Percentiles rank a stretch among this genome's conserved stretches.
Conservation (phyloP, 2,888 invertebrate genomes). For the Ceratothoa steindachneri region DNA sequence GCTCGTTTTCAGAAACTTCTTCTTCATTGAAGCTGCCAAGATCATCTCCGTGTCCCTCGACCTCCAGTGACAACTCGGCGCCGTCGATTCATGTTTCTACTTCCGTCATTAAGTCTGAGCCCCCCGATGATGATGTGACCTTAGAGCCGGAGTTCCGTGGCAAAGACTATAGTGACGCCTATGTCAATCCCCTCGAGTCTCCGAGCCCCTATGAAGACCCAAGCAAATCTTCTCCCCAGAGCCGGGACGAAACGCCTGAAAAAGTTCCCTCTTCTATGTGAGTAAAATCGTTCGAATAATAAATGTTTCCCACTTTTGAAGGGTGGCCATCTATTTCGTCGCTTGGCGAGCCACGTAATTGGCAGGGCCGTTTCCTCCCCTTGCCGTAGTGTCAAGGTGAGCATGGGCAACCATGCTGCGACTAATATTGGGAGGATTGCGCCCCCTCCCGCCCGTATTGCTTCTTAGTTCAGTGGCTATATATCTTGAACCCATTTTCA, state of each 20-base stretch:
- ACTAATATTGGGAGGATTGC: too few relatives aligned
- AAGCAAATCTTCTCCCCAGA: neutral
- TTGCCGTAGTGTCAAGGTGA: too few relatives aligned
- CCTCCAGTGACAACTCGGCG: neutral
- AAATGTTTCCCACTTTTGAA: too few relatives aligned
- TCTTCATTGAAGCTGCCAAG: neutral
- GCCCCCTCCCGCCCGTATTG: too few relatives aligned
- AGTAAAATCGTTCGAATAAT: neutral
- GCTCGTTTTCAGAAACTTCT: neutral
- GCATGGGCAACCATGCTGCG: too few relatives aligned
- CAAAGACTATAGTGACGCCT: neutral
- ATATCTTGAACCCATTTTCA: too few relatives aligned
- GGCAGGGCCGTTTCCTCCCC: too few relatives aligned
- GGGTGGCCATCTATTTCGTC: too few relatives aligned
- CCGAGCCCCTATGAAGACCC: neutral
- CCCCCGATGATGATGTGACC: neutral
- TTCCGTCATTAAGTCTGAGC: neutral
- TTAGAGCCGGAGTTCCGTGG: neutral
- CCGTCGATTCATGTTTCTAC: neutral
- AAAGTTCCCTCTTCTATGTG: neutral
- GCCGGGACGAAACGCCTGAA: neutral
- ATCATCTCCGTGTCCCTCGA: neutral
- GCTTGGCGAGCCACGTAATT: too few relatives aligned
- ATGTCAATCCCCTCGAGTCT: neutral
- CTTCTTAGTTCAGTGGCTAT: too few relatives aligned